Conservation (phyloP, 2,888 invertebrate genomes). For the Abrostola triplasia region DNA sequence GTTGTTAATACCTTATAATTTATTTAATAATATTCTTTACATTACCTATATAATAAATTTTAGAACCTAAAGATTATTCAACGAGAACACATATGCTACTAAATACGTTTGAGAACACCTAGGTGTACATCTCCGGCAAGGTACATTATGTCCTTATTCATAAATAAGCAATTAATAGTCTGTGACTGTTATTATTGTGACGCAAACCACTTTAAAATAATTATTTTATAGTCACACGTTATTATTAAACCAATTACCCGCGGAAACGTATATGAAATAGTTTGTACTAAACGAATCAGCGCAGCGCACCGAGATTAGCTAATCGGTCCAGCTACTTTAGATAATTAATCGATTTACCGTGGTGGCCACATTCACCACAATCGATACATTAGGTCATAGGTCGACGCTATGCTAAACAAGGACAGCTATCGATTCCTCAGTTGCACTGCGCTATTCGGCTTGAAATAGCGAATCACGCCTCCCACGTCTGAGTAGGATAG, state of each 20-base stretch:
- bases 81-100: no score
- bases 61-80: no score
- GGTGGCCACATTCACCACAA: slow-evolving; percentile 82
- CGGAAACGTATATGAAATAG: slow-evolving; percentile 35
- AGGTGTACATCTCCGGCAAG: no score
- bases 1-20: no score
- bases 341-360: slow-evolving; percentile 80
- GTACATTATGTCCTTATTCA: background rate
- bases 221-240: slow-evolving; percentile 12
- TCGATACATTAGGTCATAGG: slow-evolving; percentile 86
- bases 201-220: slow-evolving; percentile 11
- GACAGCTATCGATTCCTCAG: slow-evolving; percentile 78
- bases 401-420: slow-evolving; percentile 78
- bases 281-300: slow-evolving; percentile 48
- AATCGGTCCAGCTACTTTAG: slow-evolving; percentile 71
- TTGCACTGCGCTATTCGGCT: slow-evolving; percentile 75
- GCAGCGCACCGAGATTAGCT: slow-evolving; percentile 63
- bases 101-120: no score
- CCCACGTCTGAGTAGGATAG: slow-evolving; percentile 80
- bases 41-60: no score
- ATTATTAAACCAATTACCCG: slow-evolving; percentile 14
- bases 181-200: background rate
- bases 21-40: no score
- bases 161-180: slow-evolving; percentile 5
- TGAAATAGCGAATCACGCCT: slow-evolving; percentile 86